Base-by-base conservation (phyloP, 2,113 vertebrate genomes). In the Delphinapterus leucas region DNA sequence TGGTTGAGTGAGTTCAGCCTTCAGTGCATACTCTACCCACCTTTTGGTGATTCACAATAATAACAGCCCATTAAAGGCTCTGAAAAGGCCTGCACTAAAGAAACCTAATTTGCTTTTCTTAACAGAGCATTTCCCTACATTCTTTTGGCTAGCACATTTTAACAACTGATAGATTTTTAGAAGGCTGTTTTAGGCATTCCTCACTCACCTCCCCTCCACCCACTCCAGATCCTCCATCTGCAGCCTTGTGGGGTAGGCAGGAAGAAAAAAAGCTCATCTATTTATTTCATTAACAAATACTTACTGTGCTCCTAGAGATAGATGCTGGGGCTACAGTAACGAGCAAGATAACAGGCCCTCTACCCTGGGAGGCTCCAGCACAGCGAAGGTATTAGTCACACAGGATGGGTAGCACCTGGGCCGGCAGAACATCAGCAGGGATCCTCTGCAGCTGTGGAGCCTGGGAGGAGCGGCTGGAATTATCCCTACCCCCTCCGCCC, bases 51-150 rank as follows among this genome's bases (percentile, higher is more conserved):
- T 49, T 89, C 71, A 55, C 8, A 8, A 38, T 58, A 15, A 26
- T 86, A 89, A 36, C 18, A 86, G 86, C 68, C 53, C 58, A 74
- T 63, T 96, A 93, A 97, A 98, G 86, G 77, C 41, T 95, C 96
- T 70, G 86, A 88, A 79, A 94, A 96, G 89, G 33, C 79, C 88
- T 70, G 77, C 86, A 97, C 41, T 41, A 73, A 94, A 82, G 74
- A 76, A 89, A 53, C 53, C n/a, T 63, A 33, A 81, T 81, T 80
- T 71, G 38, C 60, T 94, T 91, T 96, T 88, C 65, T 85, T 65
- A 83, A 36, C 17, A 65, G 17, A 74, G 55, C 61, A 79, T 76
- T 93, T 91, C 63, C 92, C 60, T 86, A n/a, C 76, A 55, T 90
- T 97, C 70, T 79, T 95, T 96, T 93, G 65, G 55, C 23, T 77